Conservation (phyloP, 2,888 invertebrate species). For the Cheilosia pagana region DNA sequence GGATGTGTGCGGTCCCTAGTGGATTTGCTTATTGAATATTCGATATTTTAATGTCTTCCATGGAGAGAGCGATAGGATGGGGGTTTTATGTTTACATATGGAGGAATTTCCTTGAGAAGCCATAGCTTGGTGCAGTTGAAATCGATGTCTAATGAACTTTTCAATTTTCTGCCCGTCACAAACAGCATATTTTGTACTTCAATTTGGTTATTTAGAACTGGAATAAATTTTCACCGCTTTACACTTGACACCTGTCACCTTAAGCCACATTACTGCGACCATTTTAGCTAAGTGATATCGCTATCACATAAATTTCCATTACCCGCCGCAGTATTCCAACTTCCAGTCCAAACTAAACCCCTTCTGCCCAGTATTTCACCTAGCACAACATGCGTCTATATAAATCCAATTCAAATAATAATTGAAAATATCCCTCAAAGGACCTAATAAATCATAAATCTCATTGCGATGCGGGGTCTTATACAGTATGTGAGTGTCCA, state of each 20-base stretch:
- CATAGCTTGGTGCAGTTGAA: too few relatives aligned
- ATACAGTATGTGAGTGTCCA: slow-evolving; percentile 2
- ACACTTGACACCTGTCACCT: too few relatives aligned
- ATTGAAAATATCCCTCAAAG: slow-evolving; percentile 71
- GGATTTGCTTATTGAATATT: slow-evolving; percentile 70
- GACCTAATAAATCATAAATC: slow-evolving; percentile 72
- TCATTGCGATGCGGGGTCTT: slow-evolving; percentile 41
- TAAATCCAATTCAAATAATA: slow-evolving; percentile 73
- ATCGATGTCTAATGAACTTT: too few relatives aligned
- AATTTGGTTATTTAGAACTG: too few relatives aligned
- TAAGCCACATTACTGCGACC: neutral
- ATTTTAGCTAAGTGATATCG: slow-evolving; percentile 33
- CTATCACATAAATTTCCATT: slow-evolving; percentile 51
- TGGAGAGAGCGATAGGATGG: neutral
- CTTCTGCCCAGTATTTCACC: slow-evolving; percentile 36
- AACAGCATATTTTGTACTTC: too few relatives aligned
- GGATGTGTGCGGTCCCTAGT: slow-evolving; percentile 62
- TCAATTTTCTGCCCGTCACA: too few relatives aligned
- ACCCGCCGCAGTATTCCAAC: slow-evolving; percentile 4
- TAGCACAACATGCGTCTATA: slow-evolving; percentile 27
- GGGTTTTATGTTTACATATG: too few relatives aligned
- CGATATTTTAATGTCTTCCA: slow-evolving; percentile 52
- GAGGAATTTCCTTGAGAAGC: too few relatives aligned
- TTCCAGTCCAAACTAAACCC: slow-evolving; percentile 37
- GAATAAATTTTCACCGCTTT: too few relatives aligned